Evolutionary conservation across 2,797 vertebrate species (phyloP).

Genomic region (Furcifer pardalis): DNA sequence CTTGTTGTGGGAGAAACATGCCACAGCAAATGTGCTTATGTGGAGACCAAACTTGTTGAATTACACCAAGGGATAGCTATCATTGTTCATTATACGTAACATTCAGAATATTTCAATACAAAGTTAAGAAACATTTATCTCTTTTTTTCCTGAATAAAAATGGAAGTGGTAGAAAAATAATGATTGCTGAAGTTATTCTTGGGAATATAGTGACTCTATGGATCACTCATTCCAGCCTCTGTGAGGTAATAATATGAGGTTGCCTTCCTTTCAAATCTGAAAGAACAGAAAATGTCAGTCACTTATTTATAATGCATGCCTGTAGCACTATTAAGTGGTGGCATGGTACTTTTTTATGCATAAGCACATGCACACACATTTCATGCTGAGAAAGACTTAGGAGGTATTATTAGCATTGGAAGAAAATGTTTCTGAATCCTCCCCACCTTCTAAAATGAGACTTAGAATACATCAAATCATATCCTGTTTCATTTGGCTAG

Average conservation of each 20-base stretch:
- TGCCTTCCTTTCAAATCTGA: conserved; percentile 10
- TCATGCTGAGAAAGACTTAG: background rate
- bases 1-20: too few species aligned
- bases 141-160: background rate
- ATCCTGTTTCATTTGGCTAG: conserved; percentile 18
- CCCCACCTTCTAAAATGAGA: background rate
- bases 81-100: background rate
- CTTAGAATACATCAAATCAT: background rate
- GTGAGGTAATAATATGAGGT: background rate
- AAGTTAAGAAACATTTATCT: background rate
- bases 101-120: background rate
- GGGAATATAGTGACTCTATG: background rate
- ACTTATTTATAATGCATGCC: conserved; percentile 5
- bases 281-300: conserved; percentile 5
- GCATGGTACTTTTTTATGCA: background rate
- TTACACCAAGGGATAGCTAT: background rate
- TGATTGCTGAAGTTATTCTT: background rate
- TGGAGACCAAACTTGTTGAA: too few species aligned
- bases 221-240: background rate
- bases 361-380: background rate
- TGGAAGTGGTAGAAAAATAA: background rate
- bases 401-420: conserved; percentile 2
- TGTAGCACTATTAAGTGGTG: background rate
- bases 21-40: too few species aligned
- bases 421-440: background rate